Percentiles rank a stretch among this genome's conserved stretches.
These are phyloP conservation scores for Aplochiton taeniatus DNA, from an alignment of 2,797 vertebrate species.

Conservation along the genomic window DNA sequence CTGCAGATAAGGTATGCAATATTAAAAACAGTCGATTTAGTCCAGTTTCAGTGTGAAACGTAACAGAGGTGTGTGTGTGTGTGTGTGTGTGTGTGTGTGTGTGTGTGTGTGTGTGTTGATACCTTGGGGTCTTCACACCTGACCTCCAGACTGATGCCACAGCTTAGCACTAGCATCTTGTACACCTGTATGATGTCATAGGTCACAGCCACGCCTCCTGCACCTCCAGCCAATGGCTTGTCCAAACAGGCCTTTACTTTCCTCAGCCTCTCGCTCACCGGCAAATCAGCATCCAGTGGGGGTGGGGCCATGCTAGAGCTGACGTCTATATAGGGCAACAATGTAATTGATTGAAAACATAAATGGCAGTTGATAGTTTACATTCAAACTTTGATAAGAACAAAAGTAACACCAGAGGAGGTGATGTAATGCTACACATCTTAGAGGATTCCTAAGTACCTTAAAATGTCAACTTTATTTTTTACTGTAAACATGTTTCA, in stretches of 20 bases:
- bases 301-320: slow-evolving; percentile 90
- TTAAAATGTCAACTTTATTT: no score
- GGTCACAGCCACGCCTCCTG: slow-evolving; percentile 62
- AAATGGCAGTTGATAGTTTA: no score
- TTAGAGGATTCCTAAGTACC: no score
- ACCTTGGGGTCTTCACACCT: slow-evolving; percentile 95
- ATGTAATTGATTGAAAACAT: slow-evolving; percentile 3
- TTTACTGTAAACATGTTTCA: no score
- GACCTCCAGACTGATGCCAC: slow-evolving; percentile 84
- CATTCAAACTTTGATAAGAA: no score
- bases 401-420: no score
- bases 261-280: slow-evolving; percentile 80
- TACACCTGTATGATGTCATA: slow-evolving; percentile 90
- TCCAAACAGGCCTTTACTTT: slow-evolving; percentile 78
- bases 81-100: neutral
- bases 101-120: slow-evolving; percentile 1
- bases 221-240: slow-evolving; percentile 41
- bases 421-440: no score
- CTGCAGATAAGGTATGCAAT: no score
- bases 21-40: no score
- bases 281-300: slow-evolving; percentile 82
- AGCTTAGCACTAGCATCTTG: slow-evolving; percentile 87
- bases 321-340: slow-evolving; percentile 71
- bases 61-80: neutral
- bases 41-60: neutral